Evolutionary conservation across 53 echinoderm and acorn worm species (phyloP), one percentile per base, ranked within the genome.

Genomic region (Actinopyga echinites): DNA sequence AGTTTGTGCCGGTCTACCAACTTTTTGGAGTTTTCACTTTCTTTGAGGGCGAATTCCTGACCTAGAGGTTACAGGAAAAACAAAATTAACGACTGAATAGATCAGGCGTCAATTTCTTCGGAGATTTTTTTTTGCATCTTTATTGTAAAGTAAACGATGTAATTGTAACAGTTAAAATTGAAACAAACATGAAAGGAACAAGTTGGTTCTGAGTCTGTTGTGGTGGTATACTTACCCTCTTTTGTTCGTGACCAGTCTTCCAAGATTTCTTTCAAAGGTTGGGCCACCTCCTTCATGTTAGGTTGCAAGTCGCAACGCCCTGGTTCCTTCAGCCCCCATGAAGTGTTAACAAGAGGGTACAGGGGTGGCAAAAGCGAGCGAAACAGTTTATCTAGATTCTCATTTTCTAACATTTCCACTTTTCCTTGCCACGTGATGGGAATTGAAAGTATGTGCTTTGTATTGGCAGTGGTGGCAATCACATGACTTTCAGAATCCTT

Each of bases 191-290:
- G n/a, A n/a, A n/a, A n/a, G n/a, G n/a, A n/a, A n/a, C n/a, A n/a
- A n/a, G n/a, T n/a, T n/a, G n/a, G n/a, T n/a, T n/a, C n/a, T n/a
- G n/a, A n/a, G n/a, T n/a, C n/a, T n/a, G n/a, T n/a, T n/a, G n/a
- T n/a, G n/a, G n/a, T n/a, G n/a, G n/a, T n/a, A n/a, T n/a, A n/a
- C 79, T 62, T 89, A 93, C 96, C 96, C 89, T 96, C 88, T 49
- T 57, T 66, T 55, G 91, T 89, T 15, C 64, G 23, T 35, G 91
- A 68, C 96, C 96, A 96, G 7, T 25, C 78, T 13, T 83, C 56
- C 15, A 93, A 56, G 22, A 93, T 79, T 38, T 58, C 88, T 20
- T 69, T 49, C 15, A 86, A 66, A 1, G 96, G 96, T 71, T 92
- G 91, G 22, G 90, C 61, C 7, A 93, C 85, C 35, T 83, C 78